These are phyloP conservation scores for Bubalus kerabau DNA, from an alignment of 2,113 vertebrate species.

Conservation along the genomic window DNA sequence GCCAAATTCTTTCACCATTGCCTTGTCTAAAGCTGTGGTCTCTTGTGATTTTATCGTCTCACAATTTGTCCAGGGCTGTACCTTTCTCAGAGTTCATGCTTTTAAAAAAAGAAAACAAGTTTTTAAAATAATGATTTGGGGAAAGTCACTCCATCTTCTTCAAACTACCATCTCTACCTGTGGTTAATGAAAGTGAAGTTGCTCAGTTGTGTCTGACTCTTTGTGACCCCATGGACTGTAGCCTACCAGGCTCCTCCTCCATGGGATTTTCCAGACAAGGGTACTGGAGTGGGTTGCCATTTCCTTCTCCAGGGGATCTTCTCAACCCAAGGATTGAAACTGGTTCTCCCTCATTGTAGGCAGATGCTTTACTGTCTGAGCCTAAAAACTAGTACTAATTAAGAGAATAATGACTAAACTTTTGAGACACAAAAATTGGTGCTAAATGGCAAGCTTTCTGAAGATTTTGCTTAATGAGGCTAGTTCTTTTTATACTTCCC, in stretches of 20 bases:
- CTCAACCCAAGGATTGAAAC: neutral
- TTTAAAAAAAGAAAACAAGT: neutral
- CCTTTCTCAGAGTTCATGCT: neutral
- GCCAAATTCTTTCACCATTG: neutral
- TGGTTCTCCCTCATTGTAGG: neutral
- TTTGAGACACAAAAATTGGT: neutral
- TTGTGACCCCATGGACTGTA: neutral
- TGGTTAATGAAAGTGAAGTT: neutral
- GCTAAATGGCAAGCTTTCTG: constrained; percentile 25
- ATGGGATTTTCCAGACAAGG: neutral
- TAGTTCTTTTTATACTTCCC: neutral
- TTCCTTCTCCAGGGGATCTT: neutral
- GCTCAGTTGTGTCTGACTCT: neutral
- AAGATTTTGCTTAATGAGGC: constrained; percentile 20
- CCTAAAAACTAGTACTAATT: constrained; percentile 24
- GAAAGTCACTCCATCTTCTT: neutral
- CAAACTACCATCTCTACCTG: constrained; percentile 22
- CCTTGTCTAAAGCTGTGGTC: neutral
- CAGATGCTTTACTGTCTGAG: neutral
- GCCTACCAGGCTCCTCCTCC: neutral
- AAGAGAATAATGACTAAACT: constrained; percentile 8
- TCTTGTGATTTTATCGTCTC: neutral
- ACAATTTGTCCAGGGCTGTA: neutral
- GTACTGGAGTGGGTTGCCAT: neutral
- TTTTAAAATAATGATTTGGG: constrained; percentile 3